A percentile compares a stretch with the other conserved stretches of the same genome.
phyloP scores from a whole-genome alignment of 1,140 invertebrate species.

The Trachelipus rathkii region DNA sequence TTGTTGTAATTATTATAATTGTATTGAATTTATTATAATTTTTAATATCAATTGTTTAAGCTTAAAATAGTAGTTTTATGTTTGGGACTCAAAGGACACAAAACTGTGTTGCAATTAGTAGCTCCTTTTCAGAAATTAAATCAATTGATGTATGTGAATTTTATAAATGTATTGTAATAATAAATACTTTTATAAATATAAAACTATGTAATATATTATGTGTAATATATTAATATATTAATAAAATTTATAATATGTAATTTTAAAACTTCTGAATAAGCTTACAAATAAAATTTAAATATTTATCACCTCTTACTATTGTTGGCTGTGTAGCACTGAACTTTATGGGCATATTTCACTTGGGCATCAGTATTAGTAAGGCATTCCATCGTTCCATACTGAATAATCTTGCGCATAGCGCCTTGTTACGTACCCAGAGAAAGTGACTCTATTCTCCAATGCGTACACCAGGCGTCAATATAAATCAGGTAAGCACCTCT shows the following conservation, averaged over 20 bases:
- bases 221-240: too few species aligned
- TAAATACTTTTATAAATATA: background rate
- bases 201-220: too few species aligned
- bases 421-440: conserved; percentile 76
- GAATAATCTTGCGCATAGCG: conserved; percentile 72
- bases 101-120: background rate
- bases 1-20: too few species aligned
- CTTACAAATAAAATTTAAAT: background rate
- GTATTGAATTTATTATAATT: too few species aligned
- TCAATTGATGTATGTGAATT: background rate
- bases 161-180: background rate
- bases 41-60: too few species aligned
- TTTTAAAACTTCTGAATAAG: background rate
- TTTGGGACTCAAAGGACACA: too few species aligned
- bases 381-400: conserved; percentile 83
- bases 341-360: background rate
- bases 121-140: background rate
- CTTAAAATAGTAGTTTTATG: too few species aligned
- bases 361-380: conserved; percentile 50
- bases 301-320: conserved; percentile 1
- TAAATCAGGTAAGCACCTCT: conserved; percentile 62
- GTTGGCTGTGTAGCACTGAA: conserved; percentile 20
- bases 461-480: conserved; percentile 72
- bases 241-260: too few species aligned
- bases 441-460: conserved; percentile 80